Conservation (phyloP, 2,888 invertebrate species). For the Heliconius charithonia region DNA sequence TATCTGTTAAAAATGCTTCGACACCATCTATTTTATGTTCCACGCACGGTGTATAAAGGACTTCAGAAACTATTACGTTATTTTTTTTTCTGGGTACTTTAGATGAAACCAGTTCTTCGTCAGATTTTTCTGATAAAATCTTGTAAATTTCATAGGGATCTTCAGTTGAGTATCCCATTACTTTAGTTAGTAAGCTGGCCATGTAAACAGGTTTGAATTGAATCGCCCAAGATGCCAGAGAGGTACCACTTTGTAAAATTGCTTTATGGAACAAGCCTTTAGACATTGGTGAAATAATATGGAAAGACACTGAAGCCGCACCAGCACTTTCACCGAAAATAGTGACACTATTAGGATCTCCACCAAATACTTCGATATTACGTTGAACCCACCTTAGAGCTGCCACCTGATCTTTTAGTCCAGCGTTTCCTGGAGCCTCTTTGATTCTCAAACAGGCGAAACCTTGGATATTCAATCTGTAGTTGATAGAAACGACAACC, state of each 20-base stretch:
- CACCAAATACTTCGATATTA: conserved; percentile 67
- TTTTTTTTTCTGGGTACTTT: conserved; percentile 63
- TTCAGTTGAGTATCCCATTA: conserved; percentile 60
- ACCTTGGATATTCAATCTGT: conserved; percentile 70
- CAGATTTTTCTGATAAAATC: conserved; percentile 61
- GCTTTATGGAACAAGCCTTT: conserved; percentile 71
- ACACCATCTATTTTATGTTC: conserved; percentile 64
- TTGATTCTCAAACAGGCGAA: conserved; percentile 66
- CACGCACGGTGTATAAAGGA: conserved; percentile 65
- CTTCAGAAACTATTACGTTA: conserved; percentile 59
- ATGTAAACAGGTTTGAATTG: conserved; percentile 64
- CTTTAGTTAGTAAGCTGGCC: conserved; percentile 65
- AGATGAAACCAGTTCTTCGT: conserved; percentile 62
- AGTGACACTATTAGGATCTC: conserved; percentile 68
- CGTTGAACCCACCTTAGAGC: conserved; percentile 66
- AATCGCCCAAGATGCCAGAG: conserved; percentile 63
- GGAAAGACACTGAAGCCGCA: conserved; percentile 65
- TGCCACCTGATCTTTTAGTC: conserved; percentile 69
- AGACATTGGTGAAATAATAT: conserved; percentile 69
- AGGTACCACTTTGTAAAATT: conserved; percentile 71
- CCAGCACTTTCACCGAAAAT: conserved; percentile 76
- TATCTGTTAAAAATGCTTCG: conserved; percentile 67
- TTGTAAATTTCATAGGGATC: conserved; percentile 64
- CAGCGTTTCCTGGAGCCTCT: conserved; percentile 72
- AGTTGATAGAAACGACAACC: conserved; percentile 69